Evolutionary conservation across 2,113 vertebrate genomes (phyloP).

Genomic region (Pagrus major): DNA sequence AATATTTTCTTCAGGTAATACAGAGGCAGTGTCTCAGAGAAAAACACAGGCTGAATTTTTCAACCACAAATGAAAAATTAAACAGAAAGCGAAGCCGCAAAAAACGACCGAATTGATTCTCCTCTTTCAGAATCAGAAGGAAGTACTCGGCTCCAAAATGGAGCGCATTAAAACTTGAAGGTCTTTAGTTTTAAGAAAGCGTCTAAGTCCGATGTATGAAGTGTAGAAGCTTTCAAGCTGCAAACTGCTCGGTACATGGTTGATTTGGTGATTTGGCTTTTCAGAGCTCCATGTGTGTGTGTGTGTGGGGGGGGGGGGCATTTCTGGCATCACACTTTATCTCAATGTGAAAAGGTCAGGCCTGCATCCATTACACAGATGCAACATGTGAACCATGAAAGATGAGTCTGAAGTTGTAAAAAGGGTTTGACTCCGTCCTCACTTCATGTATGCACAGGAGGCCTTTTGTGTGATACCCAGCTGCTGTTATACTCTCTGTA

Average conservation of each 20-base stretch:
- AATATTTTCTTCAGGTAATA: slow-evolving; percentile 67
- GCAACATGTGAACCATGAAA: slow-evolving; percentile 45
- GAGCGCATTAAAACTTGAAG: slow-evolving; percentile 23
- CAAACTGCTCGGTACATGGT: slow-evolving; percentile 22
- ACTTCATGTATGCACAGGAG: slow-evolving; percentile 15
- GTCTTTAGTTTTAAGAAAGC: slow-evolving; percentile 10
- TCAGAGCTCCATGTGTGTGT: slow-evolving; percentile 4
- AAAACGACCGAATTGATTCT: slow-evolving; percentile 33
- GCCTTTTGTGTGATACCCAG: background rate
- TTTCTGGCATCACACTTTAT: slow-evolving; percentile 30
- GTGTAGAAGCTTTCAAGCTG: slow-evolving; percentile 16
- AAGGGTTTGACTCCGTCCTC: slow-evolving; percentile 26
- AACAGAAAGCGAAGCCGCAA: slow-evolving; percentile 8
- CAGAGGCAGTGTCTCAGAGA: slow-evolving; percentile 49
- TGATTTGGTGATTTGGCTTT: slow-evolving; percentile 45
- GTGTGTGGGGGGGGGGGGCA: background rate
- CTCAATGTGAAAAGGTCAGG: slow-evolving; percentile 48
- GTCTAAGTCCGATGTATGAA: background rate
- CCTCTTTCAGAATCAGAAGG: slow-evolving; percentile 1
- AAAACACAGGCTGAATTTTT: slow-evolving; percentile 46
- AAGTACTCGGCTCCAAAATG: slow-evolving; percentile 15
- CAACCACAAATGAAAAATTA: slow-evolving; percentile 60
- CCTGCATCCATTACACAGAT: slow-evolving; percentile 41
- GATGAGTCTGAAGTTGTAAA: slow-evolving; percentile 17
- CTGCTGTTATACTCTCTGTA: background rate